These are phyloP conservation scores for Ctenodactylus gundi DNA, from an alignment of 2,113 vertebrate genomes.

Conservation along the genomic window DNA sequence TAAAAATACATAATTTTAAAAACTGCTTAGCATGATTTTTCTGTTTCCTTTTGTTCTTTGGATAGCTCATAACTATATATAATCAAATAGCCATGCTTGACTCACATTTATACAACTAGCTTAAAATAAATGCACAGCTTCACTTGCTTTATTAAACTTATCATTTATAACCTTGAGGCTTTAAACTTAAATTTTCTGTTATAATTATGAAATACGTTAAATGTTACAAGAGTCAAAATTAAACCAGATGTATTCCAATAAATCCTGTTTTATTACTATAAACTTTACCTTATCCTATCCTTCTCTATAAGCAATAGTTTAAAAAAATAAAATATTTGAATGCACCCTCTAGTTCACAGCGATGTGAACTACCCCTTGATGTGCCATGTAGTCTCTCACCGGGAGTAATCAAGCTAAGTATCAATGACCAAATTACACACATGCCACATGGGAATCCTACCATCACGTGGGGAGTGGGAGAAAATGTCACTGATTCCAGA, in stretches of 20 bases:
- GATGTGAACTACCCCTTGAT: not conserved
- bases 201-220: not conserved
- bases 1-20: not conserved
- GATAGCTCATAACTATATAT: not conserved
- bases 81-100: not conserved
- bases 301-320: not conserved
- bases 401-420: not conserved
- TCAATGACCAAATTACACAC: not conserved
- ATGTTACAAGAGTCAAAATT: not conserved
- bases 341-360: not conserved
- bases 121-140: not conserved
- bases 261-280: not conserved
- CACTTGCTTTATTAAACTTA: not conserved
- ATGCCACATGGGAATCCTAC: not conserved
- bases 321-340: not conserved
- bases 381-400: not conserved
- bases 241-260: not conserved
- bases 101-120: too few relatives aligned
- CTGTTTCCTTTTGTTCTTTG: not conserved
- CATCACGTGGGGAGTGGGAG: not conserved
- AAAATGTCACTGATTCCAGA: not conserved
- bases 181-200: not conserved
- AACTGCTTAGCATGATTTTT: not conserved
- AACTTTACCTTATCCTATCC: not conserved
- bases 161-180: not conserved